Evolutionary conservation across 1,140 invertebrate genomes (phyloP), one percentile per base, ranked within the genome.

Genomic region (Akabosia matsudoensis): DNA sequence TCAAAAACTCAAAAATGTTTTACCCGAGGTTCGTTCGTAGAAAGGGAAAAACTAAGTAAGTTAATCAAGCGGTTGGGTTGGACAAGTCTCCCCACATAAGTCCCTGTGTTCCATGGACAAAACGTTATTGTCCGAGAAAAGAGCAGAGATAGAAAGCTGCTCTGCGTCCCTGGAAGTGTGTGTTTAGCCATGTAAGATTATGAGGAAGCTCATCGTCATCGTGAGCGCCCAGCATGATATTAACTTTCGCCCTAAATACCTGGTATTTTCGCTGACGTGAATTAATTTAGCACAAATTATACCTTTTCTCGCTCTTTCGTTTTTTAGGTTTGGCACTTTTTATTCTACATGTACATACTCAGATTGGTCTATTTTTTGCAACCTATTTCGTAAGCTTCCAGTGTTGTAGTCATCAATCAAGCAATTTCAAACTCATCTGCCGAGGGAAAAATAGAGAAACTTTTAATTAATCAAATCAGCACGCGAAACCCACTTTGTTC

Each of bases 381-480:
- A n/a, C n/a, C n/a, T n/a, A n/a, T n/a, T n/a, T 14, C 54, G 13
- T 61, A 61, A 7, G n/a, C 54, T 7, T 61, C 4, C 24, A 61
- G 7, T 24, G 13, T 61, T 61, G 14, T 22, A 4, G 61, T 67
- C 61, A 67, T 31, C 24, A 7, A 28, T 22, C 61, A 67, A 28
- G 54, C 4, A 13, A 67, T 67, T 45, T 45, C 37, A 45, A 45
- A 7, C 37, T 10, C 37, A 45, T 45, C 37, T 18, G n/a, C n/a
- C n/a, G n/a, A n/a, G 37, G 37, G 28, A 67, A 67, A n/a, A n/a
- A n/a, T n/a, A 7, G 61, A 30, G 3, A 67, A 67, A 67, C 24
- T 67, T 67, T 67, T 67, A 31, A 24, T 67, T 67, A 67, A 67
- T 67, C 61, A 67, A 67, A 67, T 67, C 61, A 67, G 2, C 4